These are phyloP conservation scores for Drosophila guanche DNA, from an alignment of 1,140 invertebrate genomes.

Conservation along the genomic window DNA sequence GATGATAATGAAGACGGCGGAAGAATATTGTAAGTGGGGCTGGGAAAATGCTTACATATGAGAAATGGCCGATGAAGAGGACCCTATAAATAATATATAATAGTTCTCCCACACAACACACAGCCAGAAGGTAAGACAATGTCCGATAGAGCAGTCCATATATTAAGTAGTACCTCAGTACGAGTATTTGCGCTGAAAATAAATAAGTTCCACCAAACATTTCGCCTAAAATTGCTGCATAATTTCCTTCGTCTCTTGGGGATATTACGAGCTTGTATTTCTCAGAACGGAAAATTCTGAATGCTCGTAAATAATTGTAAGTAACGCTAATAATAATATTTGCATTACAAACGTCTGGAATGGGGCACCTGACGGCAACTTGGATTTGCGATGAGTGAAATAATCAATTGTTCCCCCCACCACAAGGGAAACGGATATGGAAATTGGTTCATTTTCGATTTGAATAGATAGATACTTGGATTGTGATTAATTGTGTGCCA, in stretches of 20 bases:
- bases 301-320: conserved; percentile 60
- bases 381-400: conserved; percentile 18
- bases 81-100: conserved; percentile 47
- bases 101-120: conserved; percentile 12
- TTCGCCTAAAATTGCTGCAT: conserved; percentile 57
- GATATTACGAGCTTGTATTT: conserved; percentile 4
- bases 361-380: conserved; percentile 31
- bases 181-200: conserved; percentile 16
- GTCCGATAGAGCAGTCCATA: conserved; percentile 8
- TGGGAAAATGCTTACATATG: conserved; percentile 33
- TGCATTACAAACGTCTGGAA: conserved; percentile 9
- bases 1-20: conserved; percentile 21
- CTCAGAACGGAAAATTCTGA: conserved; percentile 30
- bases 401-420: conserved; percentile 9
- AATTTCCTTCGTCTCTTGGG: conserved; percentile 46
- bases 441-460: neutral
- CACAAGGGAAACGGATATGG: conserved; percentile 20
- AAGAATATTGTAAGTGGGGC: conserved; percentile 17
- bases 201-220: conserved; percentile 24
- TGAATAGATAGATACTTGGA: conserved; percentile 8
- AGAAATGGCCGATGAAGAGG: conserved; percentile 22
- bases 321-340: conserved; percentile 64
- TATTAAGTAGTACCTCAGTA: conserved; percentile 33
- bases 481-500: conserved; percentile 7
- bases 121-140: conserved; percentile 23